These are phyloP conservation scores for Columbina picui DNA, from an alignment of 2,113 vertebrate genomes.

Conservation along the genomic window DNA sequence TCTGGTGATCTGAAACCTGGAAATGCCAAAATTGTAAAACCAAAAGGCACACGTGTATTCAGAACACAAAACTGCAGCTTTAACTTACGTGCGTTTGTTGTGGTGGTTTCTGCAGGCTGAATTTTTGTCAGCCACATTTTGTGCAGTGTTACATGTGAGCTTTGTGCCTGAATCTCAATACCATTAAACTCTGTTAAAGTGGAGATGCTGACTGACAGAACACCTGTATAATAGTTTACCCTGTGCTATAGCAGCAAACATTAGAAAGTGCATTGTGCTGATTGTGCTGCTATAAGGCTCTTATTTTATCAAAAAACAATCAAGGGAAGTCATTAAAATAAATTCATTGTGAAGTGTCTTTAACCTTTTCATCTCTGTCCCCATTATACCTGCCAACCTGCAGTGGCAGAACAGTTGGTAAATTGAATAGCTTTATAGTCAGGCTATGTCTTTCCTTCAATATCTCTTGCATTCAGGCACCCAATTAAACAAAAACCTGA, in stretches of 20 bases:
- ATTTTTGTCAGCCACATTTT: background rate
- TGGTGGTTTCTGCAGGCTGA: background rate
- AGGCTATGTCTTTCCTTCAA: background rate
- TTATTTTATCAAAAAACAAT: background rate
- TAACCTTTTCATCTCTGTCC: background rate
- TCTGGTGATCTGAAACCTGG: background rate
- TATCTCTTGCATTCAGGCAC: background rate
- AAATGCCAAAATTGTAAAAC: background rate
- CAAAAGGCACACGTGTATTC: fast-evolving
- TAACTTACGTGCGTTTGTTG: fast-evolving
- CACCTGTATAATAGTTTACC: background rate
- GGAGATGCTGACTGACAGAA: background rate
- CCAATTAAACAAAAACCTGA: background rate
- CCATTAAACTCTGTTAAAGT: background rate
- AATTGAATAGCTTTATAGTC: background rate
- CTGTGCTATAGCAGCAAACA: background rate
- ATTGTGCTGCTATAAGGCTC: background rate
- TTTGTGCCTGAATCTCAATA: background rate
- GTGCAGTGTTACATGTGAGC: background rate
- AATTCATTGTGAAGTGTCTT: background rate
- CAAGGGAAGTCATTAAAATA: background rate
- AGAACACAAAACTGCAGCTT: background rate
- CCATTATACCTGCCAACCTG: background rate
- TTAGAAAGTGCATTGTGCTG: background rate
- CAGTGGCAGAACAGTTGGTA: background rate